phyloP scores from a whole-genome alignment of 2,113 vertebrate genomes.

The Dicaeum eximium region DNA sequence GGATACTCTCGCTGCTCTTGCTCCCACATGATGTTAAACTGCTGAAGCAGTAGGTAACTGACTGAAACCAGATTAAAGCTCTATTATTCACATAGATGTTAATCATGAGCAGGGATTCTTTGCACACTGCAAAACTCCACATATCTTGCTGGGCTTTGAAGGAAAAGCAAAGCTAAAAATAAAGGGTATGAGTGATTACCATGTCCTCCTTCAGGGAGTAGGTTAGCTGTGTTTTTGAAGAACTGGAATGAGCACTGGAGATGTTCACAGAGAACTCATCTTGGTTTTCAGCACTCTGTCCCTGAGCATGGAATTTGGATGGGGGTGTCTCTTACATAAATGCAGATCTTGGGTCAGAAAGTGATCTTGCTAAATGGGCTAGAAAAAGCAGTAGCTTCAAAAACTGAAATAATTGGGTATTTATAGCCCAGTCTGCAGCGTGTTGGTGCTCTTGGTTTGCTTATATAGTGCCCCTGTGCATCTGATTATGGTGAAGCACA shows the following conservation, averaged over 20 bases:
- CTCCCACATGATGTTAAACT: constrained; percentile 37
- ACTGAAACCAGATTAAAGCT: constrained; percentile 55
- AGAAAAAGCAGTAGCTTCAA: neutral
- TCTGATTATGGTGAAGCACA: neutral
- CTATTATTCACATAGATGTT: constrained; percentile 38
- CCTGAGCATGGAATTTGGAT: neutral
- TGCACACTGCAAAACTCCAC: neutral
- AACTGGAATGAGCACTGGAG: neutral
- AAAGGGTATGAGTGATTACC: constrained; percentile 34
- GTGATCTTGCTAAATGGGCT: neutral
- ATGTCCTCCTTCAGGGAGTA: constrained; percentile 16
- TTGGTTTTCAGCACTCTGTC: neutral
- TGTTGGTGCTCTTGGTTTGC: neutral
- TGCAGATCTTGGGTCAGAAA: neutral
- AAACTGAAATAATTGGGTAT: neutral
- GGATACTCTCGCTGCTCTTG: constrained; percentile 6
- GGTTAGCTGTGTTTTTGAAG: neutral
- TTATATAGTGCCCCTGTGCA: accelerated
- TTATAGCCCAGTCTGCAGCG: neutral
- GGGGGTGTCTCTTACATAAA: neutral
- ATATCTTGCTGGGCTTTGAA: constrained; percentile 39
- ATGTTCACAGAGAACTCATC: neutral
- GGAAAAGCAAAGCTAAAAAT: constrained; percentile 38
- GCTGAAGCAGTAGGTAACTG: constrained; percentile 46
- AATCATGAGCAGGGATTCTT: constrained; percentile 6